phyloP scores from a whole-genome alignment of 1,140 invertebrate genomes.

The Agraylea sexmaculata region DNA sequence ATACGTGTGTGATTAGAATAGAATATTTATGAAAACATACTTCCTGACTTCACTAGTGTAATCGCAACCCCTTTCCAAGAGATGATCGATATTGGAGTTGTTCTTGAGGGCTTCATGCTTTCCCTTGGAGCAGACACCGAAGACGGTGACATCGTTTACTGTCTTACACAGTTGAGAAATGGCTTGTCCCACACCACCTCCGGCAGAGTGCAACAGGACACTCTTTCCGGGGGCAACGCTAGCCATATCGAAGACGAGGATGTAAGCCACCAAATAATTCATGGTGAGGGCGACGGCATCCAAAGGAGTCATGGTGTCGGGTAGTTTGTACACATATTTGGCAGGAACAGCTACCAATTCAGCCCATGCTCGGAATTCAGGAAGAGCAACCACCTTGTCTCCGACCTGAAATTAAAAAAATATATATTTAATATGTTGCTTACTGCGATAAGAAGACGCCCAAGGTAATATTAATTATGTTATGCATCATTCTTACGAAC shows the following conservation, averaged over 20 bases:
- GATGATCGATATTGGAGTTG: conserved; percentile 58
- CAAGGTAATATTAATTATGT: too few species aligned
- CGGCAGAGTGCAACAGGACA: conserved; percentile 73
- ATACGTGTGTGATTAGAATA: conserved; percentile 4
- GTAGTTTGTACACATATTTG: conserved; percentile 67
- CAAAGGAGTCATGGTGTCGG: conserved; percentile 59
- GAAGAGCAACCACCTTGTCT: conserved; percentile 73
- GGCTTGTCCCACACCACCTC: conserved; percentile 79
- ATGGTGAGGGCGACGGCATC: conserved; percentile 75
- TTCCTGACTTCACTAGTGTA: conserved; percentile 76
- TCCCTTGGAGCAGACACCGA: conserved; percentile 72
- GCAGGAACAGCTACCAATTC: conserved; percentile 68
- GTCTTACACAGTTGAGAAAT: conserved; percentile 71
- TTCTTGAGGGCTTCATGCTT: conserved; percentile 74
- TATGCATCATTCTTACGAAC: too few species aligned
- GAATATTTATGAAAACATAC: conserved; percentile 40
- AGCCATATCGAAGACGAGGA: conserved; percentile 74
- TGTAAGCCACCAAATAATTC: conserved; percentile 78
- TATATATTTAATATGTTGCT: too few species aligned
- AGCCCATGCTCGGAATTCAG: conserved; percentile 75
- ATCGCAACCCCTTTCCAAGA: conserved; percentile 64
- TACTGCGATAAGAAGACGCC: too few species aligned
- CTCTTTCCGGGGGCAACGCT: conserved; percentile 66
- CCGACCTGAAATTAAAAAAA: conserved; percentile 52
- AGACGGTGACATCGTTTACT: conserved; percentile 68